Base-by-base conservation (phyloP, 2,888 invertebrate genomes). In the Hybos culiciformis region DNA sequence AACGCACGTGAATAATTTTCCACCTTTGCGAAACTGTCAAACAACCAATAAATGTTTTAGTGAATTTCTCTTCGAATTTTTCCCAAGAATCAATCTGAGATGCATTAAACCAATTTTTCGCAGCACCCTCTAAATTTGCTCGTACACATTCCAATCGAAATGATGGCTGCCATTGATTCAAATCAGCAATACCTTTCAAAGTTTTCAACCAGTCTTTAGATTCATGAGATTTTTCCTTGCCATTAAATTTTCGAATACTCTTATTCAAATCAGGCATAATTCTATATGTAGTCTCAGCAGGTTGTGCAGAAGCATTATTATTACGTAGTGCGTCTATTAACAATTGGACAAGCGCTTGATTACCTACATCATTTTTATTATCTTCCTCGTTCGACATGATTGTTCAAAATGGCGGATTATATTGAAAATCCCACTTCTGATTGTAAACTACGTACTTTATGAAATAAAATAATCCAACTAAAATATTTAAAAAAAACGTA, bases 191-290 rank as follows among this genome's bases (percentile, higher is more conserved):
- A 8, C 40, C 44, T 36, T 39, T 41, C 4, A 48, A n/a, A 8
- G 43, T 43, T 4, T 38, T 39, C 23, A 48, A 34, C 45, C 46
- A 46, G 41, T 44, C 44, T 24, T 21, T 43, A 23, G 45, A 36
- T 31, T 41, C 45, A 14, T 37, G n/a, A 34, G 42, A 21, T 9
- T 39, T 41, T 18, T 36, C 37, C 32, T 39, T 46, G 2, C 45
- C 45, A 20, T 45, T 44, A 8, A 49, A 47, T n/a, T 46, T 43
- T 23, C 38, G 40, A 3, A 43, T 45, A 12, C 46, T 41, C 37
- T 46, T 46, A 15, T 48, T 48, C 2, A 43, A 37, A n/a, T 46
- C 47, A 2, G 49, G 49, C 42, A 47, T 47, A 37, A 46, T 44
- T 31, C n/a, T n/a, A n/a, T n/a, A n/a, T n/a, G n/a, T n/a, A n/a